Conservation (phyloP, 2,113 vertebrate genomes). For the Isichthys henryi region DNA sequence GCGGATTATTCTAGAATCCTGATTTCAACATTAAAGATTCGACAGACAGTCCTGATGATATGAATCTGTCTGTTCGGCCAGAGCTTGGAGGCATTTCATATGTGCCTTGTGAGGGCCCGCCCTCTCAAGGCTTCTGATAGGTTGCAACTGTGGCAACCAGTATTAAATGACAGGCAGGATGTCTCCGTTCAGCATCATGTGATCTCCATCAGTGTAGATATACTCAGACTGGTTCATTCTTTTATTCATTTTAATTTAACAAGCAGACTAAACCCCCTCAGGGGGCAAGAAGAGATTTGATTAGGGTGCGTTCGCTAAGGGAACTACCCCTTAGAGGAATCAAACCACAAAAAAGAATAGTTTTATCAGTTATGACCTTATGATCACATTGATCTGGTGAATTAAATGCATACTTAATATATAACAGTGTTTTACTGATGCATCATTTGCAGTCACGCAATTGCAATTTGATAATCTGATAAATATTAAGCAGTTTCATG, state of each 20-base stretch:
- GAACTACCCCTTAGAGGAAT: background rate
- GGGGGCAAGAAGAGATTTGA: background rate
- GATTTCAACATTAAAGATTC: conserved; percentile 34
- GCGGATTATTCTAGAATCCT: conserved; percentile 28
- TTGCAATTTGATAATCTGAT: background rate
- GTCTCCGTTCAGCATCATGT: conserved; percentile 46
- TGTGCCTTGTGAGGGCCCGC: conserved; percentile 37
- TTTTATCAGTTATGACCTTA: background rate
- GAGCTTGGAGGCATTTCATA: conserved; percentile 37
- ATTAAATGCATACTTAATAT: background rate
- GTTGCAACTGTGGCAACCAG: conserved; percentile 44
- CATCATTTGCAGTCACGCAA: background rate
- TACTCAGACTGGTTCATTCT: background rate
- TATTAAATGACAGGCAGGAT: conserved; percentile 29
- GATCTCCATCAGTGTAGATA: conserved; percentile 28
- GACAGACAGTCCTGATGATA: conserved; percentile 28
- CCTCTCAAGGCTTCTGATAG: conserved; percentile 37
- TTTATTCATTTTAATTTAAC: conserved; percentile 4
- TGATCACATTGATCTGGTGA: conserved; percentile 1
- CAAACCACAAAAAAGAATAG: background rate
- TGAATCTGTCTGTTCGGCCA: conserved; percentile 25
- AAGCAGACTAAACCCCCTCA: background rate
- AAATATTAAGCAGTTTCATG: background rate
- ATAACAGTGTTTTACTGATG: background rate
- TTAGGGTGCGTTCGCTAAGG: background rate